A percentile compares a stretch with the other conserved stretches of the same genome.
phyloP scores from a whole-genome alignment of 2,113 vertebrate species.

The Megaleporinus macrocephalus region DNA sequence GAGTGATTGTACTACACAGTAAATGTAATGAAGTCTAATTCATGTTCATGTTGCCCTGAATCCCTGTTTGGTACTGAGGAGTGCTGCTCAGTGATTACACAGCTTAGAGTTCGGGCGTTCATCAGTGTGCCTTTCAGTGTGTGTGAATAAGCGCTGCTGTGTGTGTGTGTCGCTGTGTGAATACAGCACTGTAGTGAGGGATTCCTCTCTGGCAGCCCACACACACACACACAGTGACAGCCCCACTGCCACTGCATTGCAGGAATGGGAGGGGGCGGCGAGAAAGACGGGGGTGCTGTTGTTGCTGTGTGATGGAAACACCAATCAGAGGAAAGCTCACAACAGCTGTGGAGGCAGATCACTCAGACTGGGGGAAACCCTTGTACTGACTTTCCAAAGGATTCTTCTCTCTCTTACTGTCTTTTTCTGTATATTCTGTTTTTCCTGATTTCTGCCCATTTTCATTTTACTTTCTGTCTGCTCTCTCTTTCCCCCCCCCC shows the following conservation, averaged over 20 bases:
- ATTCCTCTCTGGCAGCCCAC: conserved; percentile 48
- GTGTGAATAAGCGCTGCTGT: neutral
- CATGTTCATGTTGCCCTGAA: too few relatives aligned
- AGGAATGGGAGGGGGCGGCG: conserved; percentile 48
- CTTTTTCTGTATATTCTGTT: neutral
- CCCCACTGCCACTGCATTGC: conserved; percentile 69
- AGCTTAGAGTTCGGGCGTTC: neutral
- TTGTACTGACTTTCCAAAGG: neutral
- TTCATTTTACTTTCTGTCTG: too few relatives aligned
- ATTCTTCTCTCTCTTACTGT: conserved; percentile 17
- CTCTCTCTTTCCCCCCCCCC: too few relatives aligned
- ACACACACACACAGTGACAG: conserved; percentile 33
- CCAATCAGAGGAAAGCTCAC: conserved; percentile 50
- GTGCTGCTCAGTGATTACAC: neutral
- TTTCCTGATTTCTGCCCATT: too few relatives aligned
- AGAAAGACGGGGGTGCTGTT: neutral
- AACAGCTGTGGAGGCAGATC: conserved; percentile 49
- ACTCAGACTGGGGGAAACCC: conserved; percentile 48
- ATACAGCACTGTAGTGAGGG: conserved; percentile 15
- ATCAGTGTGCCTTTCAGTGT: conserved; percentile 25
- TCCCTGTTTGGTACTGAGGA: too few relatives aligned
- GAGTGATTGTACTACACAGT: too few relatives aligned
- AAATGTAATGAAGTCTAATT: too few relatives aligned
- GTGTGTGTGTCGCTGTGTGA: conserved; percentile 11
- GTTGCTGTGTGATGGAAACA: conserved; percentile 58